phyloP scores from a whole-genome alignment of 2,113 vertebrate genomes.

The Micronycteris hirsuta region DNA sequence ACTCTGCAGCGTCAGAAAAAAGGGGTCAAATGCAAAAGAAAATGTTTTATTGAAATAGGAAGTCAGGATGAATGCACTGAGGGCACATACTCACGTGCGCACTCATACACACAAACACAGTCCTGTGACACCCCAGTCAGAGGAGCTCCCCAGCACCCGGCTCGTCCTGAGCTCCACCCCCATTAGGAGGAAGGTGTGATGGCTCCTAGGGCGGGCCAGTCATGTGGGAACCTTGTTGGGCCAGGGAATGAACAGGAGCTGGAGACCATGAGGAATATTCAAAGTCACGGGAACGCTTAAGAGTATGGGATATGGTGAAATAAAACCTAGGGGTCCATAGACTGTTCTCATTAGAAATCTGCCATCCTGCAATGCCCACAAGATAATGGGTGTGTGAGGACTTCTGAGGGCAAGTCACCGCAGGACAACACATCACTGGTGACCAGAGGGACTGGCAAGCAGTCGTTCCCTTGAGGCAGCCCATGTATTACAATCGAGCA shows the following conservation, averaged over 20 bases:
- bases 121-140: neutral
- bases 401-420: neutral
- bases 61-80: neutral
- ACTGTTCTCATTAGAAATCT: neutral
- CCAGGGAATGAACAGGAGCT: neutral
- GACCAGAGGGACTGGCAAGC: neutral
- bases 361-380: neutral
- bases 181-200: too few relatives aligned
- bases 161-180: neutral
- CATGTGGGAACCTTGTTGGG: neutral
- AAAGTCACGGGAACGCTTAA: neutral
- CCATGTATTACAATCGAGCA: neutral
- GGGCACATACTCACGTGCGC: neutral
- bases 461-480: neutral
- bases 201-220: neutral
- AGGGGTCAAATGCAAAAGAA: neutral
- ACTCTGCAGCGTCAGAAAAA: neutral
- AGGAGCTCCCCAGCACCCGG: neutral
- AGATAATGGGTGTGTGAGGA: neutral
- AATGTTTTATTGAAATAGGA: neutral
- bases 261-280: neutral
- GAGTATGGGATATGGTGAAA: neutral
- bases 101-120: neutral
- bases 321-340: too few relatives aligned
- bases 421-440: neutral